These are phyloP conservation scores for Trematocara marginatum DNA, from an alignment of 2,113 vertebrate genomes.

Conservation along the genomic window DNA sequence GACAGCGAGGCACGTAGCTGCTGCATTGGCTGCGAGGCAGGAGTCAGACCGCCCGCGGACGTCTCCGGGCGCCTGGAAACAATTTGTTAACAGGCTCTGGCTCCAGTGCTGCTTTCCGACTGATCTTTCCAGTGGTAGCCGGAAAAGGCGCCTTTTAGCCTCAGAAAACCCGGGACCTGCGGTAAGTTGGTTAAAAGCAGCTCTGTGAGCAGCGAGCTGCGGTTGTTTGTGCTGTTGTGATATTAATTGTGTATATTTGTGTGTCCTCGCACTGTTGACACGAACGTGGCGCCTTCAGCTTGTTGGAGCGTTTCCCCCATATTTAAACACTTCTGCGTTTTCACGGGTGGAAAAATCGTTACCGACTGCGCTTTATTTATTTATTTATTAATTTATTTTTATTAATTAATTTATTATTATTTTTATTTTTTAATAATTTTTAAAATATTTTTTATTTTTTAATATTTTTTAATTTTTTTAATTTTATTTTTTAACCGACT, in stretches of 20 bases:
- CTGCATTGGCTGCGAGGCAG: conserved; percentile 8
- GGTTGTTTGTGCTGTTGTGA: not conserved
- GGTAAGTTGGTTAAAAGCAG: not conserved
- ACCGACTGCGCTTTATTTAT: not conserved
- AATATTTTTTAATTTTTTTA: too few relatives aligned
- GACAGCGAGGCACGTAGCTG: not conserved
- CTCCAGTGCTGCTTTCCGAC: not conserved
- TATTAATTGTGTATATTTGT: not conserved
- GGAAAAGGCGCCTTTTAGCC: not conserved
- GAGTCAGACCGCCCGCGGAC: not conserved
- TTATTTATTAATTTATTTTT: too few relatives aligned
- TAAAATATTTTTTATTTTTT: too few relatives aligned
- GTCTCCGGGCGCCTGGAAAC: conserved; percentile 31
- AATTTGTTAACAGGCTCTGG: conserved; percentile 9
- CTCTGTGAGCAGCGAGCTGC: not conserved
- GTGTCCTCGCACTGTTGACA: not conserved
- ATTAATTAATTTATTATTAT: too few relatives aligned
- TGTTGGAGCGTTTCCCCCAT: conserved; percentile 34
- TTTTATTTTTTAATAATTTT: too few relatives aligned
- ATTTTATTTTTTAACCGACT: not conserved
- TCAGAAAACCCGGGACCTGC: not conserved
- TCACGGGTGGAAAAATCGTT: not conserved
- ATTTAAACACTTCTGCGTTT: not conserved
- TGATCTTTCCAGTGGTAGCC: not conserved
- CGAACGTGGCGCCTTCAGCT: conserved; percentile 16